Evolutionary conservation across 2,888 invertebrate species (phyloP).

Genomic region (Lottia gigantea): DNA sequence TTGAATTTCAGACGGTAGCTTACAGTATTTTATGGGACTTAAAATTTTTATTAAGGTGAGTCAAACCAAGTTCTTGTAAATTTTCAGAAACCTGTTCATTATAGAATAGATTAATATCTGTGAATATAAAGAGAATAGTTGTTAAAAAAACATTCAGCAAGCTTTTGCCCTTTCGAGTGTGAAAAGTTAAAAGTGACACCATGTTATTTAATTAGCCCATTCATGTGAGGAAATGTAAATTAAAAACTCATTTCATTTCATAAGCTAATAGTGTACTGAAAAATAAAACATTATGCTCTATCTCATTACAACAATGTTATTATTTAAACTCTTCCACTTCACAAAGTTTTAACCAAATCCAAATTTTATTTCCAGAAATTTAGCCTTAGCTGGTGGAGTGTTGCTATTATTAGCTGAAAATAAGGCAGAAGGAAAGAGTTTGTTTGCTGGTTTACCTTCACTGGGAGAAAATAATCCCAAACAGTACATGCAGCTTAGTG

Average conservation of each 20-base stretch:
- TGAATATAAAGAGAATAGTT: no score
- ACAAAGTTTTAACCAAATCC: not conserved
- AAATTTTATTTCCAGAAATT: slow-evolving; percentile 75
- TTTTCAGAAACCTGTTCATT: no score
- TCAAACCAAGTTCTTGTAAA: not conserved
- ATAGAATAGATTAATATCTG: no score
- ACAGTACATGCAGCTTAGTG: slow-evolving; percentile 94
- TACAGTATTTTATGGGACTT: slow-evolving; percentile 95
- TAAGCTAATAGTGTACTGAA: no score
- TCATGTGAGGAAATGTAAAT: no score
- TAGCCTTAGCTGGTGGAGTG: slow-evolving; percentile 97
- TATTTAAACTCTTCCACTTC: not conserved
- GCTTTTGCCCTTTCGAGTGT: no score
- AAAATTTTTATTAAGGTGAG: slow-evolving; percentile 85
- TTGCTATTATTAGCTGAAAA: slow-evolving; percentile 96
- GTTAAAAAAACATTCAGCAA: no score
- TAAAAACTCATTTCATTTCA: no score
- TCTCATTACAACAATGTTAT: no score
- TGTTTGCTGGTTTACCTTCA: slow-evolving; percentile 87
- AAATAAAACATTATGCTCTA: no score
- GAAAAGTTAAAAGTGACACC: no score
- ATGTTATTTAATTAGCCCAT: no score
- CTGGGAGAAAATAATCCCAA: slow-evolving; percentile 85
- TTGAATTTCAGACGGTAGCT: slow-evolving; percentile 68
- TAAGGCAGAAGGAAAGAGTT: slow-evolving; percentile 88